Evolutionary conservation across 2,888 invertebrate genomes (phyloP), one percentile per base, ranked within the genome.

Genomic region (Erpobdella octoculata): DNA sequence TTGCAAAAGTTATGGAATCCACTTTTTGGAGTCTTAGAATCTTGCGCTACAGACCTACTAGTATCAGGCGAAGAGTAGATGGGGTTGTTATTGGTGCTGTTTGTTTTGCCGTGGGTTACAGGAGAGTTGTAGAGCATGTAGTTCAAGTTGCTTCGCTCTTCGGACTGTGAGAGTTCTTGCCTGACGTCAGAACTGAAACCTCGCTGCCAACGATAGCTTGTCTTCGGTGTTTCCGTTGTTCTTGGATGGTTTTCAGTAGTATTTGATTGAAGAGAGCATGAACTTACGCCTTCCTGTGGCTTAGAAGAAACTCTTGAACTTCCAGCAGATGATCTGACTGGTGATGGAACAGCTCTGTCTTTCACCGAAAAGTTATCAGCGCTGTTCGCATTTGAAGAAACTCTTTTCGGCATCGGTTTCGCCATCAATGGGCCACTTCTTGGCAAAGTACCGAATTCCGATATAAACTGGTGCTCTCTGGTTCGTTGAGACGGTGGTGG

Each of bases 61-160:
- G 28, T 1, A 2, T 53, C 53, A 4, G 53, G 53, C 21, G 18
- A 53, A 9, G 12, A 28, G 18, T 35, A 6, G 31, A 5, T 33
- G 9, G 31, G 31, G 21, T 62, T 62, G 62, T 15, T 28, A 28
- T 62, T 62, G 62, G 28, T 62, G 62, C n/a, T 28, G 9, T 1
- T 6, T 28, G 5, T 62, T n/a, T n/a, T n/a, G n/a, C n/a, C n/a
- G n/a, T n/a, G n/a, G n/a, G n/a, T n/a, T n/a, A n/a, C n/a, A n/a
- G n/a, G n/a, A n/a, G n/a, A n/a, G 35, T 35, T 62, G 62, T 62
- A 33, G 35, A 35, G 31, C 33, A 33, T 62, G 62, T 62, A 33
- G 62, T 21, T 62, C 31, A 62, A 33, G 62, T 62, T 62, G 18
- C 35, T 33, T 21, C 12, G 4, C 46, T 41, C n/a, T 12, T 41